phyloP scores from a whole-genome alignment of 2,797 vertebrate genomes.

The Sebastes cheni region DNA sequence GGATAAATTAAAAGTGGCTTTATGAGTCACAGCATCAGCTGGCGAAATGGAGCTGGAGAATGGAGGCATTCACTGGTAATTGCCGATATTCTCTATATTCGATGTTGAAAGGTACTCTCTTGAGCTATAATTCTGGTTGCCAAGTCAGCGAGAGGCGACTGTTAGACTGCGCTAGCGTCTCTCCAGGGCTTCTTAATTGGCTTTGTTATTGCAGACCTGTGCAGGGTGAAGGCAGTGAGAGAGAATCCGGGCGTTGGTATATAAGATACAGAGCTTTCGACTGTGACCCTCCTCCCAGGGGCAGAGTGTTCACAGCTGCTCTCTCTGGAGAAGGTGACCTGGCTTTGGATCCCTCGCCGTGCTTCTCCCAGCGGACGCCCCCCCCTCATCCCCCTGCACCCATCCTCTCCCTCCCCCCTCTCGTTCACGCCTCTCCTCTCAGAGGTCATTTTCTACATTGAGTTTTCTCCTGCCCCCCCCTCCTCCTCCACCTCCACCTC shows the following conservation, averaged over 20 bases:
- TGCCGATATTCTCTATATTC: conserved; percentile 69
- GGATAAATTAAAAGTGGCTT: conserved; percentile 64
- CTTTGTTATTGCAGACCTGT: conserved; percentile 82
- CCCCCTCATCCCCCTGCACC: neutral
- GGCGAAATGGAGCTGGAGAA: conserved; percentile 48
- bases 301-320: conserved; percentile 77
- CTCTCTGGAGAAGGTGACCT: conserved; percentile 79
- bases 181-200: conserved; percentile 83
- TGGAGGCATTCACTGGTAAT: conserved; percentile 70
- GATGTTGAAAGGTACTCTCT: conserved; percentile 76
- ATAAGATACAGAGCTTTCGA: conserved; percentile 66
- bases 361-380: conserved; percentile 58
- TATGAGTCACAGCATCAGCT: conserved; percentile 63
- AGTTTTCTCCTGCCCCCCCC: conserved; percentile 24
- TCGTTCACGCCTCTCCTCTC: conserved; percentile 46
- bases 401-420: conserved; percentile 14
- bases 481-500: neutral
- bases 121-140: conserved; percentile 78
- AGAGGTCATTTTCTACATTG: conserved; percentile 71
- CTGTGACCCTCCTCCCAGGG: conserved; percentile 74
- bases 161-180: conserved; percentile 61
- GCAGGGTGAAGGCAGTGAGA: conserved; percentile 66
- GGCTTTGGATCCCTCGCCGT: conserved; percentile 64
- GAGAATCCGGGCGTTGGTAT: conserved; percentile 62
- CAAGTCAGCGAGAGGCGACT: conserved; percentile 78